phyloP scores from a whole-genome alignment of 2,113 vertebrate species.

The Rhabdornis inornatus region DNA sequence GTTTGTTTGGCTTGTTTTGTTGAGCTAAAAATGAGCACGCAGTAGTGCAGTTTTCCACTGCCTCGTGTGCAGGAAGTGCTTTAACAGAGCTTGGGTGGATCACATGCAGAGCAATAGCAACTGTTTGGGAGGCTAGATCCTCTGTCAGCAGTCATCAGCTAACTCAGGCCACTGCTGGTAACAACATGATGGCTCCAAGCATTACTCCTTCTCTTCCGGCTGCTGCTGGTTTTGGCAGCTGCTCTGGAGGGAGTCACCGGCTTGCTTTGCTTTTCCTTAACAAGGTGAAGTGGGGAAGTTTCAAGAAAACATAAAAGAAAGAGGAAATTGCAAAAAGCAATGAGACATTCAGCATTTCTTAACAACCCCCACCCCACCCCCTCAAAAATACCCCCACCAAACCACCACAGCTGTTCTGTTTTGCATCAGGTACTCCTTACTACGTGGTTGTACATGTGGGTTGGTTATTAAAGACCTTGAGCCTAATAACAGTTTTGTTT shows the following conservation, averaged over 20 bases:
- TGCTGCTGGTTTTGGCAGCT: neutral
- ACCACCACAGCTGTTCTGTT: neutral
- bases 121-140: neutral
- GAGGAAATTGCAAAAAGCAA: neutral
- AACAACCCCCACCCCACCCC: accelerated
- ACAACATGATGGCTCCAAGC: conserved; percentile 2
- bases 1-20: neutral
- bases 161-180: neutral
- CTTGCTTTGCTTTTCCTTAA: neutral
- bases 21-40: neutral
- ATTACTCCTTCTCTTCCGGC: neutral
- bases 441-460: neutral
- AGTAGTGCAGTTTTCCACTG: neutral
- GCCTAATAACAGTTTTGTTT: neutral
- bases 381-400: accelerated
- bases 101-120: neutral
- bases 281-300: neutral
- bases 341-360: neutral
- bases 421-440: neutral
- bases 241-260: neutral
- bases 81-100: neutral
- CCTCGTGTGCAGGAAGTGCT: neutral
- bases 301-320: neutral
- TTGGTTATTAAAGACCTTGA: neutral
- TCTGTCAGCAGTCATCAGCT: neutral